These are phyloP conservation scores for Scotopteryx bipunctaria DNA, from an alignment of 2,888 invertebrate species.

Conservation along the genomic window DNA sequence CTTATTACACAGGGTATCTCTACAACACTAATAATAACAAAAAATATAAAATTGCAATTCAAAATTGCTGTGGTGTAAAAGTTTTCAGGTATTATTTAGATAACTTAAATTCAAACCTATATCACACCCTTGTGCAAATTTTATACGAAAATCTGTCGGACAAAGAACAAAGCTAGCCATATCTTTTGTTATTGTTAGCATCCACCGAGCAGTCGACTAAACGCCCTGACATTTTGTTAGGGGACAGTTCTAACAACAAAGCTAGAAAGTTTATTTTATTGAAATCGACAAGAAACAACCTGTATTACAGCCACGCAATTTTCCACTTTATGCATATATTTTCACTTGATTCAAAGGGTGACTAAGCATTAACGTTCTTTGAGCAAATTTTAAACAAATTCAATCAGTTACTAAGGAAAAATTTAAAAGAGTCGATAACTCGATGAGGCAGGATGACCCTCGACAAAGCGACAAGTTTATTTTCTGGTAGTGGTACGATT, in stretches of 20 bases:
- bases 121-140: neutral
- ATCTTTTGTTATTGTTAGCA: slow-evolving; percentile 9
- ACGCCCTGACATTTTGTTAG: slow-evolving; percentile 20
- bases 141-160: neutral
- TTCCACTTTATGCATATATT: slow-evolving; percentile 6
- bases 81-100: neutral
- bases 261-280: slow-evolving; percentile 19
- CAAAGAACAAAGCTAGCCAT: slow-evolving; percentile 2
- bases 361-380: slow-evolving; percentile 9
- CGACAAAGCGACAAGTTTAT: slow-evolving; percentile 57
- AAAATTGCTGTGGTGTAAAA: no score
- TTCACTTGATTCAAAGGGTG: neutral
- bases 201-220: slow-evolving; percentile 15
- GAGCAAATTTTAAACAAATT: slow-evolving; percentile 29
- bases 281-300: slow-evolving; percentile 15
- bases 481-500: slow-evolving; percentile 51
- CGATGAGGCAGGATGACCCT: slow-evolving; percentile 51
- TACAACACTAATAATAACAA: no score
- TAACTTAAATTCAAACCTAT: neutral
- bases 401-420: slow-evolving; percentile 44
- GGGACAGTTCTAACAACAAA: slow-evolving; percentile 5
- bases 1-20: no score
- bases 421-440: slow-evolving; percentile 57
- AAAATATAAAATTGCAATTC: no score
- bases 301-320: neutral